A percentile compares a stretch with the other conserved stretches of the same genome.
These are phyloP conservation scores for Gobionotothen gibberifrons DNA, from an alignment of 2,797 vertebrate genomes.

Conservation along the genomic window DNA sequence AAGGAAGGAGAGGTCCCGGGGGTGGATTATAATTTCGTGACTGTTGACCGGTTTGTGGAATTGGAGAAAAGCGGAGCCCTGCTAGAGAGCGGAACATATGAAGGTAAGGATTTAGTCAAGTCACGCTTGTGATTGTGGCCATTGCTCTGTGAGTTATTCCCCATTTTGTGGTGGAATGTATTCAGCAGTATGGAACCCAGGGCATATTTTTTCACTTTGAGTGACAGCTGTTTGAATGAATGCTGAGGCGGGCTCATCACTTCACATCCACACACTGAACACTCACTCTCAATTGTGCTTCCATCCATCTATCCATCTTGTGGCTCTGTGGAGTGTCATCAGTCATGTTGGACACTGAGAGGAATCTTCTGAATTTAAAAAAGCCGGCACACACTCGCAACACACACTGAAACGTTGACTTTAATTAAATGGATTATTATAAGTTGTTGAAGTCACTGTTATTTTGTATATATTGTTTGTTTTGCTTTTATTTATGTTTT, in stretches of 20 bases:
- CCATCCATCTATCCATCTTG: conserved; percentile 55
- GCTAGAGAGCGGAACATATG: conserved; percentile 99
- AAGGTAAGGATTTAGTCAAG: conserved; percentile 86
- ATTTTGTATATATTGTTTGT: too few relatives aligned
- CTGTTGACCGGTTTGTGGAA: conserved; percentile 97
- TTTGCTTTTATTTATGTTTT: too few relatives aligned
- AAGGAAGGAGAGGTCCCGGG: conserved; percentile 99
- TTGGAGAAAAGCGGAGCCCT: conserved; percentile 97
- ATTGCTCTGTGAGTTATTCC: conserved; percentile 38
- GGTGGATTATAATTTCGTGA: conserved; percentile 99
- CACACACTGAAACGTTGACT: too few relatives aligned
- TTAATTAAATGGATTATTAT: too few relatives aligned
- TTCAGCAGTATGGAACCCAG: not conserved
- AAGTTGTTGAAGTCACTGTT: too few relatives aligned
- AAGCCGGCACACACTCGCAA: not conserved
- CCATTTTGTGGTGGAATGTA: not conserved
- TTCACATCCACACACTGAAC: conserved; percentile 2
- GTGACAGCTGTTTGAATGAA: conserved; percentile 51
- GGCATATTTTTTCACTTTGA: conserved; percentile 4
- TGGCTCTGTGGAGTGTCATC: conserved; percentile 39
- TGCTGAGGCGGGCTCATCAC: conserved; percentile 39
- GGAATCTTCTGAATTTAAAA: conserved; percentile 42
- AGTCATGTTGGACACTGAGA: conserved; percentile 38
- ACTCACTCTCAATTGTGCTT: conserved; percentile 15
- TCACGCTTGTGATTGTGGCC: conserved; percentile 35